Conservation (phyloP, 2,113 vertebrate genomes). For the Neotoma lepida region DNA sequence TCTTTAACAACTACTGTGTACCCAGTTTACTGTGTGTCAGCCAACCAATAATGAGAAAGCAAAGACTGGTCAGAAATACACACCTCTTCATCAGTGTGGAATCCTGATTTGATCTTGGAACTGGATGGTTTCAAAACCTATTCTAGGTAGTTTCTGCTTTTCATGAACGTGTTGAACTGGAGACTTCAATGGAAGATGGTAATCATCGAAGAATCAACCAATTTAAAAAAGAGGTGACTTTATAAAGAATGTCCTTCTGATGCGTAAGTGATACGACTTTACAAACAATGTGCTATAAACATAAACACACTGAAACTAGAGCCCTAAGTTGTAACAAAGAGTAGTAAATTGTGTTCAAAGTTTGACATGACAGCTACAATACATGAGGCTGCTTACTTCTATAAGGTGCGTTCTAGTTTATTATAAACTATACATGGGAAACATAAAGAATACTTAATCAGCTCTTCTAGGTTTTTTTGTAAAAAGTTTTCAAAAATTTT, state of each 20-base stretch:
- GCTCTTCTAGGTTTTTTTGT: background rate
- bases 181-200: background rate
- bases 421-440: background rate
- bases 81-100: background rate
- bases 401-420: background rate
- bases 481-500: background rate
- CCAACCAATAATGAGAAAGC: background rate
- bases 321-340: background rate
- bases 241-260: background rate
- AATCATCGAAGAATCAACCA: background rate
- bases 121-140: background rate
- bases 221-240: background rate
- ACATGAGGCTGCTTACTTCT: background rate
- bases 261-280: background rate
- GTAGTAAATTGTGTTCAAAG: background rate
- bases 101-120: background rate
- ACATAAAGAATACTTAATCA: background rate
- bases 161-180: background rate
- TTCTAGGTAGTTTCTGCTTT: background rate
- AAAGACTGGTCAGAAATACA: no score
- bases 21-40: background rate
- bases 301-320: slow-evolving; percentile 23
- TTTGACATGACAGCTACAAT: background rate
- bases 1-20: background rate
- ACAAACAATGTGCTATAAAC: background rate